phyloP scores from a whole-genome alignment of 2,113 vertebrate species.

The Anguilla rostrata region DNA sequence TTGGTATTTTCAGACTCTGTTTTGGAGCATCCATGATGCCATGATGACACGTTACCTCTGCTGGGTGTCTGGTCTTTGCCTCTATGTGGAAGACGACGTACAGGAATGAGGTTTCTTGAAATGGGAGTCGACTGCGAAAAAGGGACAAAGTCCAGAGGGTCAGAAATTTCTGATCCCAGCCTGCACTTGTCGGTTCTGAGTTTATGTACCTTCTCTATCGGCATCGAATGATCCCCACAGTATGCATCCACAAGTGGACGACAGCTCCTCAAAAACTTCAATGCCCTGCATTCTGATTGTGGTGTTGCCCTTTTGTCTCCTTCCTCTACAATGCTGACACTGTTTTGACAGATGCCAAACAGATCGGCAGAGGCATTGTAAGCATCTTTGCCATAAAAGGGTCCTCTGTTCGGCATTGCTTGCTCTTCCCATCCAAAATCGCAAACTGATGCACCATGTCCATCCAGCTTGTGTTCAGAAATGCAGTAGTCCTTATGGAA shows the following conservation, averaged over 20 bases:
- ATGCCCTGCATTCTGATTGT: conserved; percentile 14
- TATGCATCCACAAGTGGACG: neutral
- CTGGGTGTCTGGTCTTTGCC: neutral
- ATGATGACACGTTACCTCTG: neutral
- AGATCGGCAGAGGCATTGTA: conserved; percentile 79
- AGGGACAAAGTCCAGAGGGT: conserved; percentile 62
- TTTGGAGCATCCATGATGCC: neutral
- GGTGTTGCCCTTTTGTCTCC: conserved; percentile 40
- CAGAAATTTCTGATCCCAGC: conserved; percentile 46
- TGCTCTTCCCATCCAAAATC: neutral
- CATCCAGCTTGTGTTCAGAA: neutral
- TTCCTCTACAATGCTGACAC: conserved; percentile 36
- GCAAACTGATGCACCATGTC: neutral
- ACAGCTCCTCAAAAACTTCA: neutral
- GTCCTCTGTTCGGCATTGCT: conserved; percentile 23
- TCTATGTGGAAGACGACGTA: neutral
- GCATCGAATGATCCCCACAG: neutral
- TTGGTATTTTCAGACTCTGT: neutral
- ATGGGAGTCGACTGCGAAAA: conserved; percentile 78
- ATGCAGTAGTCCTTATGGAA: neutral
- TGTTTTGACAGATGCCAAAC: conserved; percentile 63
- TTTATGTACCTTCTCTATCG: neutral
- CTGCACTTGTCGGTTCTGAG: neutral
- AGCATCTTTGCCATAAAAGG: conserved; percentile 39
- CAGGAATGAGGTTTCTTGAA: conserved; percentile 41